A percentile compares a stretch with the other conserved stretches of the same genome.
These are phyloP conservation scores for Melipona beecheii DNA, from an alignment of 2,888 invertebrate genomes.

Conservation along the genomic window DNA sequence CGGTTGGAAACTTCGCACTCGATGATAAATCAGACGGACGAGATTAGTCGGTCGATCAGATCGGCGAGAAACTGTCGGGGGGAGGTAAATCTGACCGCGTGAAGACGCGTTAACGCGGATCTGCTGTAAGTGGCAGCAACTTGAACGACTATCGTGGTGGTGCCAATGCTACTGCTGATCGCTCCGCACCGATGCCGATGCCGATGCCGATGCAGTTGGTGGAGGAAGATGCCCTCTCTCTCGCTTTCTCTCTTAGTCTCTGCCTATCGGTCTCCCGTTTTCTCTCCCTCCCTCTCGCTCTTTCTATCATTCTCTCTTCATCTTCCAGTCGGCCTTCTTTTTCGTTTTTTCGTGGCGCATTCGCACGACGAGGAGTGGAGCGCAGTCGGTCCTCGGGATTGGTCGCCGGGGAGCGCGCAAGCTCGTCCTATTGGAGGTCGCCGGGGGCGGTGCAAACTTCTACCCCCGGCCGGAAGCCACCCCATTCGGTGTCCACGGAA, in stretches of 20 bases:
- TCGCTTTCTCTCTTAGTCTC: background rate
- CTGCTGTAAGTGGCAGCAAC: conserved; percentile 10
- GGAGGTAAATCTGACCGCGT: background rate
- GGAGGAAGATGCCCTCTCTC: conserved; percentile 26
- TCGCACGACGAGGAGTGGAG: conserved; percentile 37
- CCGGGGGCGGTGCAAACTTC: conserved; percentile 77
- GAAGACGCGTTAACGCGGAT: conserved; percentile 44
- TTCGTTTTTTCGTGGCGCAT: conserved; percentile 40
- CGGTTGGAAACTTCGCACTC: background rate
- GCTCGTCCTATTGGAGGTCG: conserved; percentile 66
- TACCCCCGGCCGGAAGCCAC: conserved; percentile 65
- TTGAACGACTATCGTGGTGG: conserved; percentile 44
- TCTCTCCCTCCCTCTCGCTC: background rate
- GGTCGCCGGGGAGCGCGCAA: conserved; percentile 57
- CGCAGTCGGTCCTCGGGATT: conserved; percentile 60
- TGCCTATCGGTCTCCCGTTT: conserved; percentile 14
- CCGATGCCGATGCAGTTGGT: conserved; percentile 30
- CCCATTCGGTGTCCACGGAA: conserved; percentile 49
- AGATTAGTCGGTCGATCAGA: too few species aligned
- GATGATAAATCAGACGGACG: too few species aligned
- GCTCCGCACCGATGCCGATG: conserved; percentile 52
- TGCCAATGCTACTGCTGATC: conserved; percentile 43
- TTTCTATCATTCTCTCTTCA: conserved; percentile 9
- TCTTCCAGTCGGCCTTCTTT: conserved; percentile 39
- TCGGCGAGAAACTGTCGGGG: background rate